Conservation (phyloP, 2,797 vertebrate genomes). For the Artibeus jamaicensis region DNA sequence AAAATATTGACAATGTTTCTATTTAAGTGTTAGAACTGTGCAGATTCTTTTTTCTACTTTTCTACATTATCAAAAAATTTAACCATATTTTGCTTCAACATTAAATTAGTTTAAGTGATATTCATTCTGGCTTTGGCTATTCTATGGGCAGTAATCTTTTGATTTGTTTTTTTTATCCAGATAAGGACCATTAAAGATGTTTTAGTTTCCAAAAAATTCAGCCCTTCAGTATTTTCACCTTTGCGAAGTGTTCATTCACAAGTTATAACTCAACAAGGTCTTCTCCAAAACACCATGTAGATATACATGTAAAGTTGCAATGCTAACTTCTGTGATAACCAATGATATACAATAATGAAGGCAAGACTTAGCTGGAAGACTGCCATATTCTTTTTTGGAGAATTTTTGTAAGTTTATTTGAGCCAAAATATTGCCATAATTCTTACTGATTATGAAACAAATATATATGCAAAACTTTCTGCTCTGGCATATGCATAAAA, state of each 20-base stretch:
- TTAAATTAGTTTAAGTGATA: neutral
- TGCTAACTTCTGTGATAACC: conserved; percentile 52
- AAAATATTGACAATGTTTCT: neutral
- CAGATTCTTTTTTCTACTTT: neutral
- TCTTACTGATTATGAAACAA: neutral
- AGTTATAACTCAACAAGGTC: neutral
- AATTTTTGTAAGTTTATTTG: neutral
- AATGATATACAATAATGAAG: conserved; percentile 8
- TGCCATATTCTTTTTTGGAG: neutral
- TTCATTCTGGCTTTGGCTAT: neutral
- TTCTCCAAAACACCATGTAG: conserved; percentile 62
- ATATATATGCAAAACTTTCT: neutral
- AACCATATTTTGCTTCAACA: neutral
- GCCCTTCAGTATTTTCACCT: neutral
- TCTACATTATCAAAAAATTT: neutral
- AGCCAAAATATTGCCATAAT: neutral
- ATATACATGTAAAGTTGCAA: conserved; percentile 62
- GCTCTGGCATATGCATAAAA: neutral
- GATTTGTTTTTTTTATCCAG: conserved; percentile 15
- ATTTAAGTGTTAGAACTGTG: neutral
- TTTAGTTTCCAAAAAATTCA: neutral
- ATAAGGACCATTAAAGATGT: neutral
- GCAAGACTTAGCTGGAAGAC: conserved; percentile 1
- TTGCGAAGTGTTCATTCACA: neutral
- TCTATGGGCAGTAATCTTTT: neutral